phyloP scores from a whole-genome alignment of 1,140 invertebrate genomes.

The Lineus longissimus region DNA sequence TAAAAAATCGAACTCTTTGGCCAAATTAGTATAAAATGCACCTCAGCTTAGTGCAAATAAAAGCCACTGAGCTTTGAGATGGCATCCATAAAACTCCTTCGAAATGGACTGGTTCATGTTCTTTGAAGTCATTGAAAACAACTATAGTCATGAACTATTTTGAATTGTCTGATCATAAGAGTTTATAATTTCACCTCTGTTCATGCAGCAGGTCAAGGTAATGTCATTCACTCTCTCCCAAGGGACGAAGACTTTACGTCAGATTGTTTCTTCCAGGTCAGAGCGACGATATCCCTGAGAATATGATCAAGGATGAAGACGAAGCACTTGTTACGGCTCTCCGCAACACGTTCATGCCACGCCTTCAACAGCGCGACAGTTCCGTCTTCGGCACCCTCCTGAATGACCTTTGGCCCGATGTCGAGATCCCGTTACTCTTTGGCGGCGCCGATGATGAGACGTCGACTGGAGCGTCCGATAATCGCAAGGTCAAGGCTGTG shows the following conservation, averaged over 20 bases:
- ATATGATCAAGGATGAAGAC: conserved; percentile 28
- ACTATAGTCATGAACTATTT: no score
- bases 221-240: no score
- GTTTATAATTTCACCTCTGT: no score
- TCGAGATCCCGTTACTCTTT: conserved; percentile 40
- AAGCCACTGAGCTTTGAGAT: no score
- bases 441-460: conserved; percentile 28
- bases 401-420: conserved; percentile 42
- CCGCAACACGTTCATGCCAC: conserved; percentile 42
- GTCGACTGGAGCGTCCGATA: conserved; percentile 20
- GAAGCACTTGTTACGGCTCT: conserved; percentile 41
- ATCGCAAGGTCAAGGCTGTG: conserved; percentile 20
- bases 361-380: conserved; percentile 34
- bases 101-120: no score
- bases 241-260: no score
- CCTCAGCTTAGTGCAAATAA: no score
- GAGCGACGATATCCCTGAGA: not conserved
- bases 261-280: not conserved
- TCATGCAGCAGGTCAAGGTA: no score
- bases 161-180: no score
- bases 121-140: no score
- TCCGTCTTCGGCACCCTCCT: conserved; percentile 42
- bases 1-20: not conserved
- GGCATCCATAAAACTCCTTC: no score
- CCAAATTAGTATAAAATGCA: no score